A percentile compares a stretch with the other conserved stretches of the same genome.
Conservation (phyloP, 2,113 vertebrate genomes). For the Datnioides undecimradiatus region DNA sequence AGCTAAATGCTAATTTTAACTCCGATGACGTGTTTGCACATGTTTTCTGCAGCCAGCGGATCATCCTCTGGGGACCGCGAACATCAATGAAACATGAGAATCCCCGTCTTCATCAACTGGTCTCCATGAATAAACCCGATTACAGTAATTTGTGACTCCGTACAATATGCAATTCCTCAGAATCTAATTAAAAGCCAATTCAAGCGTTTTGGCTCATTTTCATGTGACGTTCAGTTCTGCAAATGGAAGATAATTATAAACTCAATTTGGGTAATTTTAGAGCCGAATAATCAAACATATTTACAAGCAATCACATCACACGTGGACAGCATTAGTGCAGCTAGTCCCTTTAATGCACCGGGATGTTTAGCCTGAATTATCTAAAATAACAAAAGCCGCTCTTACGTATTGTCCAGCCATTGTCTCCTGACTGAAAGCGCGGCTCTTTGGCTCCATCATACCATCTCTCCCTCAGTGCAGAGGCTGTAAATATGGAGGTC, state of each 20-base stretch:
- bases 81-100: too few species aligned
- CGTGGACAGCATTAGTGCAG: not conserved
- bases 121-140: not conserved
- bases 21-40: too few species aligned
- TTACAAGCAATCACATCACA: conserved; percentile 3
- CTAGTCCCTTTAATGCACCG: conserved; percentile 4
- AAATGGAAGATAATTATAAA: not conserved
- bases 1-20: too few species aligned
- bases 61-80: too few species aligned
- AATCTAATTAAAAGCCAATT: not conserved
- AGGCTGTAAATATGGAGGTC: conserved; percentile 41
- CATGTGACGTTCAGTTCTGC: not conserved
- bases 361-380: not conserved
- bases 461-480: conserved; percentile 21
- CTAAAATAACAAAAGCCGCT: conserved; percentile 10
- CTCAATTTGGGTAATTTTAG: not conserved
- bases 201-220: not conserved
- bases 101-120: too few species aligned
- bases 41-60: too few species aligned
- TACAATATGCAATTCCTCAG: not conserved
- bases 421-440: conserved; percentile 54
- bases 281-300: not conserved
- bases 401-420: not conserved
- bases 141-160: not conserved
- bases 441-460: conserved; percentile 54